Base-by-base conservation (phyloP, 2,113 vertebrate species). In the Dicaeum eximium region DNA sequence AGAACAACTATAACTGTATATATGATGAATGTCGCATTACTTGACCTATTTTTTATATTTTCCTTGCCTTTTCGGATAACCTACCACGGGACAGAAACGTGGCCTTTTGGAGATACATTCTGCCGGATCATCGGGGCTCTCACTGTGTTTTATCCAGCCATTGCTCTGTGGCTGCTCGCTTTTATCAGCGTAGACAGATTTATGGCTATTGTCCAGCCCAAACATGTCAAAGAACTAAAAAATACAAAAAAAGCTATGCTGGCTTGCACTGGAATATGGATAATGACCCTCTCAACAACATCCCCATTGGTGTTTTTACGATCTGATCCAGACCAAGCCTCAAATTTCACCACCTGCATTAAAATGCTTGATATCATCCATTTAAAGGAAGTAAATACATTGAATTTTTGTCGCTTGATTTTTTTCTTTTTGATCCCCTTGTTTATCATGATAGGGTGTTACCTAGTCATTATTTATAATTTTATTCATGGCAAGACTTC, bases 161-260 rank as follows among this genome's bases (percentile, higher is more conserved):
- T 99, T 78, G 99, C 99, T 33, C 97, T 99, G 27, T 99, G 99
- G 99, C 97, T 99, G 78, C 98, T 99, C 2, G 98, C 99, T 78
- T 98, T 99, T 69, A 99, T 99, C 84, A 99, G 99, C 1, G 97
- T 98, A 1, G 99, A 99, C 97, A 99, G 99, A 94, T 99, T 99
- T 77, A 98, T 99, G 98, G 99, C 99, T 75, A 99, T 99, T 21
- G 98, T 99, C 25, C 99, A 99, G 97, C 99, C 99, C 0, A 98
- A 98, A 88, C 98, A 99, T 1, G 96, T 98, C 95, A 99, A 99
- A 94, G 99, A 99, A 96, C 97, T 99, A 9, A 99, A 98, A 96
- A 99, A 99, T 8, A 97, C 99, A 30, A 97, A 97, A 74, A 99
- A 99, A 92, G 98, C 99, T 4, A n/a, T 98, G 92, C 83, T 99